Evolutionary conservation across 2,113 vertebrate genomes (phyloP).

Genomic region (Psilopogon haemacephalus): DNA sequence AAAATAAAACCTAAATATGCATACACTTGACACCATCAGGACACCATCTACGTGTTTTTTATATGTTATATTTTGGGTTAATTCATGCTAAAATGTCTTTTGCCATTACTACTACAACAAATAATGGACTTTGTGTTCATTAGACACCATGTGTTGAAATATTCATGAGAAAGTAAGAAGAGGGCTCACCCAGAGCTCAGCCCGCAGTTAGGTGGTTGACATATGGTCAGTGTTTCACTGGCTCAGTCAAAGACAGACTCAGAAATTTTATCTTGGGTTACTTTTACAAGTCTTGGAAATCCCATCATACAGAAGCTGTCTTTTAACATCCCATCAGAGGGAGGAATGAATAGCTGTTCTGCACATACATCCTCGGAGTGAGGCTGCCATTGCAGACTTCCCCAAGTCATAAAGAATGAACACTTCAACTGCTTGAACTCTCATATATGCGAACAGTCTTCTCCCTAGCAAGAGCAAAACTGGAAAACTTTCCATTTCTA

Average conservation of each 20-base stretch:
- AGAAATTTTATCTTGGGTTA: neutral
- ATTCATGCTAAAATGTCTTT: neutral
- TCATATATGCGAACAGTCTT: neutral
- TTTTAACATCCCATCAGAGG: neutral
- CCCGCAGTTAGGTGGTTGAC: neutral
- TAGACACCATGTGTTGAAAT: neutral
- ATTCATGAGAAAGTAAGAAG: neutral
- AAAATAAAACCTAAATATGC: neutral
- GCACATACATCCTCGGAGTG: neutral
- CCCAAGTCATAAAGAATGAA: neutral
- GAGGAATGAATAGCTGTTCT: neutral
- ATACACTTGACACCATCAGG: neutral
- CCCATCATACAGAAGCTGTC: neutral
- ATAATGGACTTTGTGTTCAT: neutral
- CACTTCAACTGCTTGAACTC: neutral
- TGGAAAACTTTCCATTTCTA: neutral
- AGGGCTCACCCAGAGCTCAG: neutral
- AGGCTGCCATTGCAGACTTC: neutral
- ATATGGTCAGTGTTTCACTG: neutral
- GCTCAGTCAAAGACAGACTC: neutral
- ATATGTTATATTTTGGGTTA: neutral
- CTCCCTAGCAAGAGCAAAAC: neutral
- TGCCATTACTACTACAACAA: neutral
- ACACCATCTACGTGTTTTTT: neutral
- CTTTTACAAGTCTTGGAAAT: neutral